Evolutionary conservation across 37 sponge, comb jelly and placozoan genomes (phyloP).

Genomic region (Chondrilla cf. caribensis): DNA sequence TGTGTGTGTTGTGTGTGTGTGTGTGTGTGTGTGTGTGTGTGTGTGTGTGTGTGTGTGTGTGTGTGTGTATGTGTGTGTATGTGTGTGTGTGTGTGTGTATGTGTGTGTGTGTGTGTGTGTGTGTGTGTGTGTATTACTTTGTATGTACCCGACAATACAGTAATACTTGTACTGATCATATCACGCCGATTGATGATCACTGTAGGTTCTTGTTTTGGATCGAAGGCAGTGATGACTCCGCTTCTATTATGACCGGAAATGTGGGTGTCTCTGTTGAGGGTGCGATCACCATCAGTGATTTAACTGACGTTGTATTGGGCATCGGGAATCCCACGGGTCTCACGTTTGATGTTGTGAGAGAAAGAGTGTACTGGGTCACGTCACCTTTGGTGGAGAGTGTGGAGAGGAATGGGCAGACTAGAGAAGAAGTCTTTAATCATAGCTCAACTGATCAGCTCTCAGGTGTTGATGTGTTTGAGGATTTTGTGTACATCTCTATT

Average conservation of each 20-base stretch:
- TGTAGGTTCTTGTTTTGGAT: conserved; percentile 42
- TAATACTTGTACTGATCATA: background rate
- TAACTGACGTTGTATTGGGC: background rate
- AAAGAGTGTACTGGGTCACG: conserved; percentile 27
- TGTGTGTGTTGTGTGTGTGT: no score
- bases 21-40: background rate
- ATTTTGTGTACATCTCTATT: conserved; percentile 29
- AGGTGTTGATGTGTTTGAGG: conserved; percentile 47
- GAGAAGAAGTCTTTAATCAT: background rate
- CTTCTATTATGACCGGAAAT: conserved; percentile 20
- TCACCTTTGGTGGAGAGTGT: background rate
- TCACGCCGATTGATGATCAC: no score
- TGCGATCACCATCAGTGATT: background rate
- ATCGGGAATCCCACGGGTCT: background rate
- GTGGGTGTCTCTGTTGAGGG: background rate
- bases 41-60: background rate
- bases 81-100: conserved; percentile 5
- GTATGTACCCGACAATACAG: background rate
- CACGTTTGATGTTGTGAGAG: conserved; percentile 1
- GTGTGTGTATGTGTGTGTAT: conserved; percentile 11
- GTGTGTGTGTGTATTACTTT: background rate
- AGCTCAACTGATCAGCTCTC: background rate
- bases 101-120: background rate
- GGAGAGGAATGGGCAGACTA: background rate
- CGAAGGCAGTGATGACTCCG: background rate